Evolutionary conservation across 2,797 vertebrate genomes (phyloP).

Genomic region (Tympanoctomys barrerae): DNA sequence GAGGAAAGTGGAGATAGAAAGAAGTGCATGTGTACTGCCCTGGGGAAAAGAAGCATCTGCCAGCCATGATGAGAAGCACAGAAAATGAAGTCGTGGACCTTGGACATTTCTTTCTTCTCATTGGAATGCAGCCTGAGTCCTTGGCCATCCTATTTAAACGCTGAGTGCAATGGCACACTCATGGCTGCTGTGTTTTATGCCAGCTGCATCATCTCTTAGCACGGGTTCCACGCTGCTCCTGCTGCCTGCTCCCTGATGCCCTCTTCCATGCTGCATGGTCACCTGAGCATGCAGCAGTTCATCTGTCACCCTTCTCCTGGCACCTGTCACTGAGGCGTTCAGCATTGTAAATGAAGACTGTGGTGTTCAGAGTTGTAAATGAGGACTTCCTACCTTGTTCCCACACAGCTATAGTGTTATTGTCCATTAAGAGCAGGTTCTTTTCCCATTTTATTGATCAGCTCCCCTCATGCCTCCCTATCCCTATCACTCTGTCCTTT

Average conservation of each 20-base stretch:
- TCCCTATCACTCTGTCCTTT: neutral
- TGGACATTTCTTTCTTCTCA: neutral
- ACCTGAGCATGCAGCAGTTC: neutral
- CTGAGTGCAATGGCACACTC: neutral
- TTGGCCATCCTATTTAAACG: neutral
- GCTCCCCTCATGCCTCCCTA: neutral
- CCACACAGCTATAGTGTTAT: neutral
- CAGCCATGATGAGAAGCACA: neutral
- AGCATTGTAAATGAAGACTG: neutral
- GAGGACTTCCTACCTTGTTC: neutral
- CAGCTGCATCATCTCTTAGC: neutral
- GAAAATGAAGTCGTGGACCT: neutral
- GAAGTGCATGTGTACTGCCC: neutral
- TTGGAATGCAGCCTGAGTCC: neutral
- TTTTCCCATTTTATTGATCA: slow-evolving; percentile 22
- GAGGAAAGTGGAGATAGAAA: neutral
- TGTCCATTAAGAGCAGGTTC: neutral
- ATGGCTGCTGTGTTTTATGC: neutral
- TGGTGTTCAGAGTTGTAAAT: neutral
- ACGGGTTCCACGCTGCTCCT: neutral
- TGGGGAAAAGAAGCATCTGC: neutral
- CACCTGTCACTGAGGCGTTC: neutral
- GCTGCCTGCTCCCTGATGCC: neutral
- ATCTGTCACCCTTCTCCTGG: neutral
- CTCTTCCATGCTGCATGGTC: neutral